Conservation (phyloP, 2,797 vertebrate species). For the Merluccius polli region DNA sequence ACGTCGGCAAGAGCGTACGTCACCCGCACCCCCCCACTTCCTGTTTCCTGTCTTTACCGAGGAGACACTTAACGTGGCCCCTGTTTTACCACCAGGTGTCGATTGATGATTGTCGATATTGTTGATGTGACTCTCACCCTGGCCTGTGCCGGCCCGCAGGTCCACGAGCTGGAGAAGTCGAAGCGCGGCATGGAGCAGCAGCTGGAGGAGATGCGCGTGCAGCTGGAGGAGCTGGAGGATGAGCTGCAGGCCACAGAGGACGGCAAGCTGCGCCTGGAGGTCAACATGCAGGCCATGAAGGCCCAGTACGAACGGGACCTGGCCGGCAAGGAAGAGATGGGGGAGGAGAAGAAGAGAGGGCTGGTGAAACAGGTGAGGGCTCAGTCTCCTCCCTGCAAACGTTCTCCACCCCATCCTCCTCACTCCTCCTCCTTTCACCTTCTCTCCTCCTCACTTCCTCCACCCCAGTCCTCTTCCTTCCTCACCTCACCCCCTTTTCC, state of each 20-base stretch:
- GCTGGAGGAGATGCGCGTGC: slow-evolving; percentile 97
- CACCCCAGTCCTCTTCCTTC: neutral
- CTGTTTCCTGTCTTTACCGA: neutral
- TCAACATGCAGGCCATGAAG: slow-evolving; percentile 98
- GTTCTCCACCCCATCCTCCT: neutral
- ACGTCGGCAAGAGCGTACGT: slow-evolving; percentile 96
- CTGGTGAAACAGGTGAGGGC: slow-evolving; percentile 84
- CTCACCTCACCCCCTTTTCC: neutral
- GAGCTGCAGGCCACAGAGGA: slow-evolving; percentile 96
- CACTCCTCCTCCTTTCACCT: neutral
- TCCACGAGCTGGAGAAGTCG: slow-evolving; percentile 95
- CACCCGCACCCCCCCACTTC: neutral
- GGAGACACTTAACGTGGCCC: neutral
- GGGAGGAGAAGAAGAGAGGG: slow-evolving; percentile 91
- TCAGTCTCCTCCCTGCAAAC: neutral
- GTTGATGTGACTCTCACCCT: too few species aligned
- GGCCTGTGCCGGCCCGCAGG: slow-evolving; percentile 67
- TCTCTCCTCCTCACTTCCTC: neutral
- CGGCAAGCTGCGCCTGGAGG: slow-evolving; percentile 93
- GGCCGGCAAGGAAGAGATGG: slow-evolving; percentile 90
- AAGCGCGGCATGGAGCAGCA: slow-evolving; percentile 92
- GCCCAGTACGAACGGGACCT: slow-evolving; percentile 94
- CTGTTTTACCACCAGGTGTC: too few species aligned
- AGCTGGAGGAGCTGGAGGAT: slow-evolving; percentile 95
- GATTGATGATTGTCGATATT: too few species aligned